These are phyloP conservation scores for Squalus acanthias DNA, from an alignment of 2,797 vertebrate genomes.

Conservation along the genomic window DNA sequence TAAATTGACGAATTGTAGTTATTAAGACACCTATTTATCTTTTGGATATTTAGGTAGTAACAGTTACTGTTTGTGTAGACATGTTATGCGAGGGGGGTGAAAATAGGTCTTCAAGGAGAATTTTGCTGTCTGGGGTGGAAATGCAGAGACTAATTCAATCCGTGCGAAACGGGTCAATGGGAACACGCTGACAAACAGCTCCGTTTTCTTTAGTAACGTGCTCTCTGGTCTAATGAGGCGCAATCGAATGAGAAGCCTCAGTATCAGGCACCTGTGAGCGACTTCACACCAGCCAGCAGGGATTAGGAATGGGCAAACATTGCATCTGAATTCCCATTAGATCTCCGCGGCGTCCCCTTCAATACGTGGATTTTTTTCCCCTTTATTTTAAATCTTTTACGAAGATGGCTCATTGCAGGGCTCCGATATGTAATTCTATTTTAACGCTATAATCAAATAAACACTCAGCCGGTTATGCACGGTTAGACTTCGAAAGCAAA, in stretches of 20 bases:
- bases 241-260: conserved; percentile 22
- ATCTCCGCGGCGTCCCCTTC: neutral
- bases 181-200: neutral
- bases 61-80: neutral
- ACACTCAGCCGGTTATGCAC: neutral
- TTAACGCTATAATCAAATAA: neutral
- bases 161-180: conserved; percentile 28
- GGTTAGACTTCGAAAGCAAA: neutral
- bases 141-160: neutral
- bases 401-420: neutral
- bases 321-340: neutral
- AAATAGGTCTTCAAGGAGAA: neutral
- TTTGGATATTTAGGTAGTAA: neutral
- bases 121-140: neutral
- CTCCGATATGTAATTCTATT: neutral
- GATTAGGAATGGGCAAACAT: neutral
- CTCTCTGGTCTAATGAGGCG: conserved; percentile 7
- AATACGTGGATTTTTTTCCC: neutral
- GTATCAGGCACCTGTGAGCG: conserved; percentile 18
- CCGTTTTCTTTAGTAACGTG: neutral
- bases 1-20: neutral
- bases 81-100: neutral
- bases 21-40: neutral
- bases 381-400: neutral
- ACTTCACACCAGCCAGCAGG: conserved; percentile 13